Base-by-base conservation (phyloP, 2,797 vertebrate genomes). In the Microcaecilia unicolor region DNA sequence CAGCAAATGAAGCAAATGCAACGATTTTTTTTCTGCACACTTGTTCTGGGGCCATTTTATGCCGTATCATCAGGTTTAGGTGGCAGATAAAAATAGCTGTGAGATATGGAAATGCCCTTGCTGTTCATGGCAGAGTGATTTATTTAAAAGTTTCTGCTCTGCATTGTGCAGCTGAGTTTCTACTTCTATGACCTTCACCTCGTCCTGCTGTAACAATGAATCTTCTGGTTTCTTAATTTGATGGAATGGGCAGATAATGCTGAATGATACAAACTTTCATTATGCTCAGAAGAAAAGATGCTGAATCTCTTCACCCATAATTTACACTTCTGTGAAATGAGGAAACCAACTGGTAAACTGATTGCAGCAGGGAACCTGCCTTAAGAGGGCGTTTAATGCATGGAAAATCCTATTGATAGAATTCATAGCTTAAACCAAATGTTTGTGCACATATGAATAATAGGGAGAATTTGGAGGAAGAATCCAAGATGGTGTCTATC, bases 91-190 rank as follows among this genome's bases (percentile, higher is more conserved):
- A 74, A 70, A 74, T 74, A 72, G 56, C 71, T 40, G 26, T 74
- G 68, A 72, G 72, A 72, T 74, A 70, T 72, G 68, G 64, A 74
- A 74, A 74, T 66, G 48, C 17, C 61, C n/a, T n/a, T n/a, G n/a
- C 68, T n/a, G 30, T 63, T 68, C 64, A 50, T 64, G 69, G 54
- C 60, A 51, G 50, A 63, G 61, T 64, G 60, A 63, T 70, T 74
- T 66, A 66, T n/a, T n/a, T 63, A 66, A 72, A 74, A 68, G 58
- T 51, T 64, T 70, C 64, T 74, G 54, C 66, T 66, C 61, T 74
- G 61, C 60, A 63, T 62, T n/a, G 68, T 50, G 64, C 60, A 70
- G 58, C 56, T 60, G 67, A 65, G 63, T 56, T 53, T 59, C 56
- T n/a, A n/a, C 61, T 72, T 58, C 66, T 64, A 25, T 48, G 54